Evolutionary conservation across 2,113 vertebrate genomes (phyloP).

Genomic region (Psephotus haematonotus): DNA sequence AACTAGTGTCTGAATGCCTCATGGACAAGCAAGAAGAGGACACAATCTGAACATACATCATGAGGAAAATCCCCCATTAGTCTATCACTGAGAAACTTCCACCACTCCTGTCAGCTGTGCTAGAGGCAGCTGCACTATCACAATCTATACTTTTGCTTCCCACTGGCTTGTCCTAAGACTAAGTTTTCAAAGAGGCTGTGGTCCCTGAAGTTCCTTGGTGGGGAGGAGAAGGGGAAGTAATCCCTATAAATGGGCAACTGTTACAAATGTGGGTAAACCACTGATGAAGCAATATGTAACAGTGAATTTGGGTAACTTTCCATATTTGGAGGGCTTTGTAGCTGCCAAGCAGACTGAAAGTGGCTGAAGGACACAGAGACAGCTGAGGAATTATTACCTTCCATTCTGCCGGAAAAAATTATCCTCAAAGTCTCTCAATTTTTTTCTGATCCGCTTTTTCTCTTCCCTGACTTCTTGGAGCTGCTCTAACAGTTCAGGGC

Average conservation of each 20-base stretch:
- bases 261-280: background rate
- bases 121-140: background rate
- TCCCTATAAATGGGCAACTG: background rate
- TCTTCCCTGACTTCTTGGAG: constrained; percentile 95
- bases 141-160: background rate
- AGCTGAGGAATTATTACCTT: constrained; percentile 78
- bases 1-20: background rate
- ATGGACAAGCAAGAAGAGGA: background rate
- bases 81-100: background rate
- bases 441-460: constrained; percentile 93
- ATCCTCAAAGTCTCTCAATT: constrained; percentile 95
- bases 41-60: background rate
- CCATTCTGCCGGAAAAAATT: constrained; percentile 94
- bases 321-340: background rate
- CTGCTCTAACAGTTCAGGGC: constrained; percentile 92
- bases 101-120: background rate
- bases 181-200: background rate
- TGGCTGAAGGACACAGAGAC: background rate
- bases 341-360: background rate
- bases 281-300: fast-evolving
- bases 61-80: fast-evolving
- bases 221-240: background rate
- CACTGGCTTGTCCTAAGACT: background rate
- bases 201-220: background rate
- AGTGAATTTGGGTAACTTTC: background rate